phyloP scores from a whole-genome alignment of 2,888 invertebrate genomes.

The Colostygia pectinataria region DNA sequence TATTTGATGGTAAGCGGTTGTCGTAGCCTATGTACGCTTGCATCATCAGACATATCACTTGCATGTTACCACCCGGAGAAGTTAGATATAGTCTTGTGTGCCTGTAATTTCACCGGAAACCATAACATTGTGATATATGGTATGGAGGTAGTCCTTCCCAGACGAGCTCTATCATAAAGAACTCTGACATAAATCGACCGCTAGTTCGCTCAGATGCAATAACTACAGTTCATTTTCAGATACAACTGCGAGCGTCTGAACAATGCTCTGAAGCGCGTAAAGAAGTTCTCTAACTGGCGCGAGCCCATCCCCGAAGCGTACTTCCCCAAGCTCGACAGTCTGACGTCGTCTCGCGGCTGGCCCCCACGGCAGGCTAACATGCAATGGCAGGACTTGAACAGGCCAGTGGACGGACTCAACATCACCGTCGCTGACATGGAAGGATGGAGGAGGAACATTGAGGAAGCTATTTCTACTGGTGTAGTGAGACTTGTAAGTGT shows the following conservation, averaged over 20 bases:
- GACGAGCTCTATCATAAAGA: too few species aligned
- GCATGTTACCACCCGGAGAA: too few species aligned
- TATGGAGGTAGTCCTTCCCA: too few species aligned
- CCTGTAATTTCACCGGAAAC: too few species aligned
- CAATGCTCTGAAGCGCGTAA: conserved; percentile 85
- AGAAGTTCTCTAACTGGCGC: conserved; percentile 86
- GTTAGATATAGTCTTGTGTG: too few species aligned
- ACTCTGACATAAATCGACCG: too few species aligned
- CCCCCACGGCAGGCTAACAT: conserved; percentile 86
- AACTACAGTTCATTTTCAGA: too few species aligned
- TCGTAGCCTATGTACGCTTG: too few species aligned
- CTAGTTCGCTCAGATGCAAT: too few species aligned
- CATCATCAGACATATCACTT: too few species aligned
- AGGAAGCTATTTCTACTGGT: conserved; percentile 89
- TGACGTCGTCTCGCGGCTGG: conserved; percentile 87
- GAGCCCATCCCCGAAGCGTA: conserved; percentile 90
- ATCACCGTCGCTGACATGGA: conserved; percentile 87
- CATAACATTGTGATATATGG: too few species aligned
- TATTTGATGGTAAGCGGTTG: too few species aligned
- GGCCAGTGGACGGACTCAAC: conserved; percentile 84
- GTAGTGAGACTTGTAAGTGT: conserved; percentile 81
- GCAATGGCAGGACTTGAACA: conserved; percentile 84
- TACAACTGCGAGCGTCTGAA: conserved; percentile 91
- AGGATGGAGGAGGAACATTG: conserved; percentile 89
- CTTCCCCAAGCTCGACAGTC: conserved; percentile 90